Evolutionary conservation across 2,113 vertebrate genomes (phyloP), one percentile per base, ranked within the genome.

Genomic region (Sporophila hypoxantha): DNA sequence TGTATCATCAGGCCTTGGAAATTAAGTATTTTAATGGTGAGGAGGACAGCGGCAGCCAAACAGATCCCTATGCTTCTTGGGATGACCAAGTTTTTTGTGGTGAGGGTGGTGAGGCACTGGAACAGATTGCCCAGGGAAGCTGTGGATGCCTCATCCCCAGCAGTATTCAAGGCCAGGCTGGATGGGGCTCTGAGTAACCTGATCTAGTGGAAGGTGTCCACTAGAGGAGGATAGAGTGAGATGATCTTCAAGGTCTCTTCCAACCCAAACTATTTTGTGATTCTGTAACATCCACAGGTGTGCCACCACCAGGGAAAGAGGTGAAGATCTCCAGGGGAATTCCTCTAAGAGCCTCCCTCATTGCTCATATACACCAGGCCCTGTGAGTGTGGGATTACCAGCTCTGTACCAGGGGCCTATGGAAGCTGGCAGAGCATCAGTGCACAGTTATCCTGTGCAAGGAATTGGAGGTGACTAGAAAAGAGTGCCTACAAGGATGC

Each of bases 311-410:
- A 10, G 36, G 37, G 69, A 65, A 30, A 14, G 14, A 41, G 12
- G 32, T 16, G 32, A 76, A 47, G 37, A 6, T 42, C 49, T 74
- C 15, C 27, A 14, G 12, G 8, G 32, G 8, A 50, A 30, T 5
- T 3, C 4, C 19, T 53, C 1, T 19, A 42, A 39, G 19, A 66
- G 39, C 60, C 19, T 50, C 65, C 22, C 26, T 69, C 9, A 2
- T 6, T 0, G 0, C 37, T 47, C 30, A 8, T 1, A 0, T 4
- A 30, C 19, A 27, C 16, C 4, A 1, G 14, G 30, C 36, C 12
- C 12, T 14, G 25, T 0, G 0, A 53, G 22, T 3, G 1, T 7
- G 37, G 22, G 23, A 29, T 34, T 59, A 46, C 57, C 44, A 30
- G 49, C 36, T 41, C 69, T 14, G 19, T 34, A 14, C 27, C 32